Evolutionary conservation across 2,113 vertebrate genomes (phyloP).

Genomic region (Collichthys lucidus): DNA sequence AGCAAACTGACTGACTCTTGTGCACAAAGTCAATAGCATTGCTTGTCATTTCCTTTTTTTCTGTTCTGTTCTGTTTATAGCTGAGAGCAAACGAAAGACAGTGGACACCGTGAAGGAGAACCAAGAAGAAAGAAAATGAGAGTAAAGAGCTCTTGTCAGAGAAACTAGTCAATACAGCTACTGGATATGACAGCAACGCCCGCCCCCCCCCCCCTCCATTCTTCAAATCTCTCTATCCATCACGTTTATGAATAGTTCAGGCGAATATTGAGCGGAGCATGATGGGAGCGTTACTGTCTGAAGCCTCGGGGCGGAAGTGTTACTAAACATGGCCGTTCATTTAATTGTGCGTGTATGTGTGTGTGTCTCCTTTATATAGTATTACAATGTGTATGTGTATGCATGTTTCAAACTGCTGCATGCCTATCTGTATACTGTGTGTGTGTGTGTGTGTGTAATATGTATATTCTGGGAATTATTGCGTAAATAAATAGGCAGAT

Average conservation of each 20-base stretch:
- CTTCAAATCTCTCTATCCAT: constrained; percentile 44
- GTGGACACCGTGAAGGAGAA: background rate
- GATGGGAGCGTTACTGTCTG: constrained; percentile 52
- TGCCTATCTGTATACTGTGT: background rate
- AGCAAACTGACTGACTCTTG: background rate
- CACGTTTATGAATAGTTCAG: constrained; percentile 54
- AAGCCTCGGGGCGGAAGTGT: constrained; percentile 45
- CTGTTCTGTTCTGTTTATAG: constrained; percentile 21
- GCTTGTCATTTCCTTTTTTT: constrained; percentile 18
- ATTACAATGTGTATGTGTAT: background rate
- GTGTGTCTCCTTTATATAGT: background rate
- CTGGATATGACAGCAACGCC: constrained; percentile 31
- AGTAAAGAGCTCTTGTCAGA: constrained; percentile 20
- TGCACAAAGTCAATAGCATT: constrained; percentile 15
- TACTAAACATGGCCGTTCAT: constrained; percentile 32
- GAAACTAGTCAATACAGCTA: constrained; percentile 34
- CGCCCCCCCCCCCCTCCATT: background rate
- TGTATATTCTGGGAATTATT: background rate
- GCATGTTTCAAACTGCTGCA: background rate
- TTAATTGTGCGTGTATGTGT: constrained; percentile 19
- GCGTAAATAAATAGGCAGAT: background rate
- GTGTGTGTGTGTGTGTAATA: constrained; percentile 7
- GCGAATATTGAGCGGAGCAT: constrained; percentile 46
- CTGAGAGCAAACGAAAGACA: constrained; percentile 16
- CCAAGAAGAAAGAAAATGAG: constrained; percentile 14